Conservation (phyloP, 2,888 invertebrate genomes). For the Atherix ibis region DNA sequence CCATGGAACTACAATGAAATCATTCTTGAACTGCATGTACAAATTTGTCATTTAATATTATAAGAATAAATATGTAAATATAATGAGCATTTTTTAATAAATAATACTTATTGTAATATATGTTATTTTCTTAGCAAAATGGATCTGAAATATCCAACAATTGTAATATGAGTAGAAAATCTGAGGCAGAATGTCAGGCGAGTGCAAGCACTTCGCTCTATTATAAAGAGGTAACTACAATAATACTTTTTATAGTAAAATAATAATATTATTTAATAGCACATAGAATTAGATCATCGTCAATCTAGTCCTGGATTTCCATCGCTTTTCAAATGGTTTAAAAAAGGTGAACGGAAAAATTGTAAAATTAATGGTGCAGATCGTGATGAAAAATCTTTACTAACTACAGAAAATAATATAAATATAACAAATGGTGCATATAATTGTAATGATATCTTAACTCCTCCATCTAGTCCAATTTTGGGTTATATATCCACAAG, state of each 20-base stretch:
- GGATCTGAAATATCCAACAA: neutral
- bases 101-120: no score
- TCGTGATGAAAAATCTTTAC: neutral
- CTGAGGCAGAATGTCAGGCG: conserved; percentile 10
- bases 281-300: conserved; percentile 4
- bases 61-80: no score
- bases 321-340: conserved; percentile 60
- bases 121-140: neutral
- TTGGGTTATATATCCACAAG: conserved; percentile 20
- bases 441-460: conserved; percentile 14
- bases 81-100: no score
- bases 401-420: conserved; percentile 11
- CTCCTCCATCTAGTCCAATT: conserved; percentile 14
- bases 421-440: conserved; percentile 9
- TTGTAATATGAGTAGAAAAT: conserved; percentile 11
- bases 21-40: no score
- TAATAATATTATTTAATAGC: conserved; percentile 2
- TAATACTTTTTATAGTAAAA: neutral
- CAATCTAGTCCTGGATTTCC: conserved; percentile 17
- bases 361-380: conserved; percentile 2
- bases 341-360: conserved; percentile 34
- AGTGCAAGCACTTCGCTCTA: conserved; percentile 13
- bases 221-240: conserved; percentile 7
- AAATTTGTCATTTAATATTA: no score
- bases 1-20: no score